Conservation (phyloP, 1,140 invertebrate genomes). For the Lordiphosa stackelbergi region DNA sequence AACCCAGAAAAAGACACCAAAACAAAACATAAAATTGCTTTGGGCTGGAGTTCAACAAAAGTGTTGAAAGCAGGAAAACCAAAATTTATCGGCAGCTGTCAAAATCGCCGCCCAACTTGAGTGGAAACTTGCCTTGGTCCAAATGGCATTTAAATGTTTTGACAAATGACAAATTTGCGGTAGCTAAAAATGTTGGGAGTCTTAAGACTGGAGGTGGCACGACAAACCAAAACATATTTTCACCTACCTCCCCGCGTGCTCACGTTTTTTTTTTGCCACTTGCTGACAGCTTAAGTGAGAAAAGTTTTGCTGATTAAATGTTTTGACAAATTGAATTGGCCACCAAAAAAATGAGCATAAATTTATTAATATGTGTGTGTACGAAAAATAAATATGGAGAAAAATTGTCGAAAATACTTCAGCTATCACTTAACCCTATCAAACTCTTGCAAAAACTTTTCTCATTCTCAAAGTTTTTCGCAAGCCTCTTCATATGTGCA, state of each 20-base stretch:
- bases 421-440: slow-evolving; percentile 5
- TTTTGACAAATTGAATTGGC: slow-evolving; percentile 64
- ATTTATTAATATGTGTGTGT: not conserved
- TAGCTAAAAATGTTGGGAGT: slow-evolving; percentile 47
- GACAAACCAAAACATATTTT: slow-evolving; percentile 14
- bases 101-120: slow-evolving; percentile 41
- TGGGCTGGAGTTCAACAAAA: slow-evolving; percentile 38
- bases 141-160: slow-evolving; percentile 75
- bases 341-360: slow-evolving; percentile 16
- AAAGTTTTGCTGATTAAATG: slow-evolving; percentile 72
- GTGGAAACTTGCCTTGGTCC: slow-evolving; percentile 37
- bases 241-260: not conserved
- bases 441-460: slow-evolving; percentile 31
- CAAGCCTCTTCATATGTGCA: slow-evolving; percentile 36
- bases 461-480: slow-evolving; percentile 29
- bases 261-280: slow-evolving; percentile 43
- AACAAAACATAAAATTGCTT: slow-evolving; percentile 36
- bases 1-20: slow-evolving; percentile 22
- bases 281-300: slow-evolving; percentile 72
- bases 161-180: slow-evolving; percentile 75
- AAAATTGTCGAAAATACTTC: not conserved
- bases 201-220: slow-evolving; percentile 30
- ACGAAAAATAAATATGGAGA: not conserved
- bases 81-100: slow-evolving; percentile 72
- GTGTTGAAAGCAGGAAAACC: slow-evolving; percentile 62